Percentiles rank a stretch among this genome's conserved stretches.
These are phyloP conservation scores for Cyclargus thomasi DNA, from an alignment of 1,140 invertebrate species.

Conservation along the genomic window DNA sequence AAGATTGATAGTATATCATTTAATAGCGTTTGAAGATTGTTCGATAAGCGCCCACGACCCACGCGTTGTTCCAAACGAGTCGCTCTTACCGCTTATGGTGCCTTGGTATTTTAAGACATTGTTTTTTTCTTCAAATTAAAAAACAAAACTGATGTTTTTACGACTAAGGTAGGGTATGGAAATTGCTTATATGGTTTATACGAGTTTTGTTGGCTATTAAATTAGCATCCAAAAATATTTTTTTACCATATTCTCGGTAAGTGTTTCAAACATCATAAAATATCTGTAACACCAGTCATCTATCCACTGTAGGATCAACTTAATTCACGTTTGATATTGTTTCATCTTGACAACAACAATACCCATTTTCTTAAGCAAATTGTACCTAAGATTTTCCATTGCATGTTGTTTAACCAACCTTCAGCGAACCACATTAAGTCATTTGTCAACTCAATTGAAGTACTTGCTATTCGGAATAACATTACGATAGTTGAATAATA, in stretches of 20 bases:
- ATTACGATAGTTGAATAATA: background rate
- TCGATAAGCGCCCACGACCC: background rate
- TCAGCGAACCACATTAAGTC: background rate
- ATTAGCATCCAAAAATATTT: background rate
- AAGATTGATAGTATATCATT: background rate
- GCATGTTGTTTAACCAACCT: background rate
- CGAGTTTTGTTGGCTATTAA: background rate
- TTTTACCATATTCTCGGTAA: too few relatives aligned
- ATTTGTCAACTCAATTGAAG: slow-evolving; percentile 1
- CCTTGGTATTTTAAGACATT: background rate
- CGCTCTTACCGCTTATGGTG: background rate
- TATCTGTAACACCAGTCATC: too few relatives aligned
- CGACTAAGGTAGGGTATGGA: background rate
- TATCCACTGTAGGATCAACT: too few relatives aligned
- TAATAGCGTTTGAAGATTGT: background rate
- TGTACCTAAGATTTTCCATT: background rate
- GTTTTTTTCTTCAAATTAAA: background rate
- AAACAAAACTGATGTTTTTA: background rate
- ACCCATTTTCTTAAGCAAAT: background rate
- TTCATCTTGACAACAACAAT: background rate
- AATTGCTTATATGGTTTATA: background rate
- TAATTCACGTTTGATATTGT: too few relatives aligned
- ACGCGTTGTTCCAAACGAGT: background rate
- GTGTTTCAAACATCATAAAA: too few relatives aligned
- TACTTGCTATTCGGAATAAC: background rate